Base-by-base conservation (phyloP, 2,113 vertebrate genomes). In the Pampusana beccarii region DNA sequence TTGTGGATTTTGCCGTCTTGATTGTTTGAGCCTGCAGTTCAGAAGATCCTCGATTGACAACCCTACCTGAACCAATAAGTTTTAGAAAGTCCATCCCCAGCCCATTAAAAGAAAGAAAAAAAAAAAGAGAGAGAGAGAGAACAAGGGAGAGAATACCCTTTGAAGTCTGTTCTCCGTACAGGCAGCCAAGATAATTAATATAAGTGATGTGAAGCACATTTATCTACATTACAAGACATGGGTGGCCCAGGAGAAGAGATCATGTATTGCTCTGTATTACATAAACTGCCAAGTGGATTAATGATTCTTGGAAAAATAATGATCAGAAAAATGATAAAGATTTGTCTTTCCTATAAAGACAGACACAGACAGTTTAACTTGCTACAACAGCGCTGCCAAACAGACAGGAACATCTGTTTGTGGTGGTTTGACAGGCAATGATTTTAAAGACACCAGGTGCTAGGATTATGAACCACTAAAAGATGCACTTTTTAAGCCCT, bases 371-470 rank as follows among this genome's bases (percentile, higher is more conserved):
- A 64, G 48, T 81, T 95, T 86, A 88, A 86, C 69, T 48, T 81
- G 24, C 38, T 79, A 31, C 48, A 91, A 50, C 9, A 64, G 19
- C 23, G 31, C 53, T 79, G 56, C 56, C 80, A 80, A 67, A 80
- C 64, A 79, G 90, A 60, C 82, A 86, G 57, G 77, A 84, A 62
- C 92, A 95, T 90, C 77, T 94, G 83, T 33, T 94, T 71, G 14
- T 92, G 46, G 21, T 95, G n/a, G 9, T 72, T 88, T 94, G 90
- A 84, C 83, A 93, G 57, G 53, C 48, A 81, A 24, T 50, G 40
- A n/a, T 84, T 96, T 96, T 94, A 84, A 92, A 89, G 50, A 81
- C 25, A 65, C 60, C 80, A 81, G 88, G 86, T 94, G 93, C 48
- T 56, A 50, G 61, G 79, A 83, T 94, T 90, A 74, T 86, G 51